Evolutionary conservation across 1,140 invertebrate species (phyloP), one percentile per base, ranked within the genome.

Genomic region (Meloidogyne floridensis): DNA sequence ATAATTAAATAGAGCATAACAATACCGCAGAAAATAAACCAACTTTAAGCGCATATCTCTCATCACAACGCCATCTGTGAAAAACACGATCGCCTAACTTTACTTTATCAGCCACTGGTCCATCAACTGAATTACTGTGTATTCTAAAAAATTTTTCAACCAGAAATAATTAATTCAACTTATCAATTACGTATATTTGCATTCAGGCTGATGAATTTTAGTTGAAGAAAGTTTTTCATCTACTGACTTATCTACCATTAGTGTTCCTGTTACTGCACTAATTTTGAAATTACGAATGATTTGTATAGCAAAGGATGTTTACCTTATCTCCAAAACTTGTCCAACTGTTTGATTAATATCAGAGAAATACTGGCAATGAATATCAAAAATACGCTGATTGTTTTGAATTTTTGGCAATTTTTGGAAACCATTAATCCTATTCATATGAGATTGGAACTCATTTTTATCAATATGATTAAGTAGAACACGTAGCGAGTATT

Each of bases 41-140:
- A 83, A n/a, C 83, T 53, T 85, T 85, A 11, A 86, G 32, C 7
- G 82, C 76, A 72, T 80, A 86, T 20, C 69, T 80, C n/a, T 54
- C 77, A 18, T 74, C 81, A 69, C 85, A 86, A 7, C 74, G 72
- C 85, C 85, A 86, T 72, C 76, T 77, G 53, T 86, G 86, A 69
- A 77, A 75, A 9, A 86, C 85, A 70, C 77, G 81, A 42, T 86
- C 82, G 9, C 85, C 85, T 7, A 86, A 51, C 73, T 81, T 56
- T 8, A 81, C 85, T 8, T 71, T 83, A n/a, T 80, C 80, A 69
- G 83, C 82, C 10, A 42, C 47, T 69, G 85, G 85, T 20, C 85
- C 81, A 77, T 79, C 72, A 43, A 80, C 18, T 43, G 84, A 83
- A 47, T 75, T 74, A 13, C 18, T 74, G 51, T 83, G 81, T 13